A percentile compares a stretch with the other conserved stretches of the same genome.
Conservation (phyloP, 2,888 invertebrate species). For the Drosophila suboccidentalis region DNA sequence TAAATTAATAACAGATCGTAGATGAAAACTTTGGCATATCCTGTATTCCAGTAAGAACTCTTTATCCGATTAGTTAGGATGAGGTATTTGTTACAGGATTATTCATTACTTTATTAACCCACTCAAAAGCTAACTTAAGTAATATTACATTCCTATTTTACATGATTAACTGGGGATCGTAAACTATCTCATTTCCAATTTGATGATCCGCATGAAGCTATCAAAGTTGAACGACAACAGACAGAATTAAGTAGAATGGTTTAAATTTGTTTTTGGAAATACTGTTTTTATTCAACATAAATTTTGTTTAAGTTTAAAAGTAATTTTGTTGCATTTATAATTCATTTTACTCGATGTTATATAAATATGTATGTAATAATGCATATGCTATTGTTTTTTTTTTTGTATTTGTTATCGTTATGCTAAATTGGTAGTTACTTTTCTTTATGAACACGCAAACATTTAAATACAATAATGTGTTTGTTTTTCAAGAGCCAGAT, state of each 20-base stretch:
- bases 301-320: constrained; percentile 77
- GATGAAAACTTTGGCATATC: background rate
- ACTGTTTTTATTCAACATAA: constrained; percentile 82
- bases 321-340: constrained; percentile 75
- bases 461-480: constrained; percentile 72
- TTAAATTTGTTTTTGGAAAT: constrained; percentile 70
- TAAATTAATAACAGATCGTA: too few species aligned
- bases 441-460: constrained; percentile 70
- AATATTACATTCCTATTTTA: background rate
- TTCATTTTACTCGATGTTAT: constrained; percentile 76
- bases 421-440: constrained; percentile 63
- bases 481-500: constrained; percentile 50
- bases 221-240: too few species aligned
- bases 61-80: background rate
- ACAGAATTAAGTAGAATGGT: constrained; percentile 1
- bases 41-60: background rate
- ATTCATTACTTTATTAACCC: too few species aligned
- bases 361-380: constrained; percentile 68
- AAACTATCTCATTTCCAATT: background rate
- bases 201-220: background rate
- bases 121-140: too few species aligned
- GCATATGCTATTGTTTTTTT: constrained; percentile 68
- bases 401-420: constrained; percentile 49
- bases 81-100: too few species aligned
- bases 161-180: background rate